phyloP scores from a whole-genome alignment of 2,113 vertebrate species.

The Sphaerodactylus townsendi region DNA sequence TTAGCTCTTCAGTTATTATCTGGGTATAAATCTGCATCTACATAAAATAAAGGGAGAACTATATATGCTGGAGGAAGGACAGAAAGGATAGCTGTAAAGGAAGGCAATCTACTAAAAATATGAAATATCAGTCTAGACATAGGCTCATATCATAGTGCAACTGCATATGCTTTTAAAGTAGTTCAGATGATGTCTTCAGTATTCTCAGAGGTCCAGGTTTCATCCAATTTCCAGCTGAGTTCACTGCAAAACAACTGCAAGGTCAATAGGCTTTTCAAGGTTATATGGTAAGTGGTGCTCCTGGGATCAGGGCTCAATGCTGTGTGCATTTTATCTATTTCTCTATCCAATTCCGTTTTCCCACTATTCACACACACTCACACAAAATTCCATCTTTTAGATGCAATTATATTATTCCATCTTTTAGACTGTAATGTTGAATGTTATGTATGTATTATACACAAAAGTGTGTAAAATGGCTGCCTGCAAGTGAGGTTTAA shows the following conservation, averaged over 20 bases:
- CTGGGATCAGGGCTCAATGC: conserved; percentile 54
- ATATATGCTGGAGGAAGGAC: too few species aligned
- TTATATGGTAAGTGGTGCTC: conserved; percentile 57
- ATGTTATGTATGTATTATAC: background rate
- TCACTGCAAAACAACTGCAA: conserved; percentile 47
- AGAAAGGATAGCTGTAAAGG: too few species aligned
- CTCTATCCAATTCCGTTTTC: conserved; percentile 37
- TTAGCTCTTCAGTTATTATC: background rate
- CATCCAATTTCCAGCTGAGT: conserved; percentile 52
- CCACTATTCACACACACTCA: conserved; percentile 33
- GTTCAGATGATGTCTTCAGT: conserved; percentile 27
- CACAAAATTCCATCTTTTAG: too few species aligned
- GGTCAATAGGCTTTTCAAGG: conserved; percentile 62
- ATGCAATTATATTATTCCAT: too few species aligned
- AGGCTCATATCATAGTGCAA: background rate
- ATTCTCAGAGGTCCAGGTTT: conserved; percentile 53
- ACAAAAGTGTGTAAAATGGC: conserved; percentile 5
- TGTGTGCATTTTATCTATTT: conserved; percentile 55
- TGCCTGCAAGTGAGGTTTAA: conserved; percentile 16
- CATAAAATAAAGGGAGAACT: background rate
- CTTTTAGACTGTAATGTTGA: background rate
- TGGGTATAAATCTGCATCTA: background rate
- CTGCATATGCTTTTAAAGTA: background rate
- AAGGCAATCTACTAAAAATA: background rate
- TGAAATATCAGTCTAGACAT: background rate